These are phyloP conservation scores for Odobenus rosmarus DNA, from an alignment of 2,113 vertebrate species.

Conservation along the genomic window DNA sequence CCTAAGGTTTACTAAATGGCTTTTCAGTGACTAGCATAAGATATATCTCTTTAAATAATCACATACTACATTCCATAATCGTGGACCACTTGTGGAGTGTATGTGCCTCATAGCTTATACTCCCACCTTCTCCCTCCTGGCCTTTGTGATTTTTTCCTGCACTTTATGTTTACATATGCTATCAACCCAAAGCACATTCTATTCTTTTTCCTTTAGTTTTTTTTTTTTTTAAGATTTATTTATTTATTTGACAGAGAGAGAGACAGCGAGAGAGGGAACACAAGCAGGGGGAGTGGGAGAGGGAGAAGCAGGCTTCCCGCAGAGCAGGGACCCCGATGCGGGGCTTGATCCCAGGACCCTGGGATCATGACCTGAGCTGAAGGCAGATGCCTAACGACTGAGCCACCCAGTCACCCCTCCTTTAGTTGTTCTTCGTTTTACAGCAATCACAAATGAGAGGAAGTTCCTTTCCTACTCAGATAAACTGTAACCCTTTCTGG, in stretches of 20 bases:
- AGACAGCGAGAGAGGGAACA: too few species aligned
- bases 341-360: too few species aligned
- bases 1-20: not conserved
- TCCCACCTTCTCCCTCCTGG: not conserved
- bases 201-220: not conserved
- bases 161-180: not conserved
- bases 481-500: not conserved
- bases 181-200: not conserved
- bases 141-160: not conserved
- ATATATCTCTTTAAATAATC: not conserved
- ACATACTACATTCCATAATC: not conserved
- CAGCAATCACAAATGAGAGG: not conserved
- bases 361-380: too few species aligned
- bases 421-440: not conserved
- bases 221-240: not conserved
- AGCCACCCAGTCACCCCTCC: too few species aligned
- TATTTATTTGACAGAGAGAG: too few species aligned
- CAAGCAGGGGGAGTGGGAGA: too few species aligned
- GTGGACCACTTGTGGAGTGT: accelerated
- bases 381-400: too few species aligned
- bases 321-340: too few species aligned
- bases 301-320: too few species aligned
- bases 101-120: accelerated
- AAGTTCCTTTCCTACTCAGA: not conserved
- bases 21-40: accelerated